Conservation (phyloP, 64 coral and sea anemone genomes). For the Pachyseris speciosa region DNA sequence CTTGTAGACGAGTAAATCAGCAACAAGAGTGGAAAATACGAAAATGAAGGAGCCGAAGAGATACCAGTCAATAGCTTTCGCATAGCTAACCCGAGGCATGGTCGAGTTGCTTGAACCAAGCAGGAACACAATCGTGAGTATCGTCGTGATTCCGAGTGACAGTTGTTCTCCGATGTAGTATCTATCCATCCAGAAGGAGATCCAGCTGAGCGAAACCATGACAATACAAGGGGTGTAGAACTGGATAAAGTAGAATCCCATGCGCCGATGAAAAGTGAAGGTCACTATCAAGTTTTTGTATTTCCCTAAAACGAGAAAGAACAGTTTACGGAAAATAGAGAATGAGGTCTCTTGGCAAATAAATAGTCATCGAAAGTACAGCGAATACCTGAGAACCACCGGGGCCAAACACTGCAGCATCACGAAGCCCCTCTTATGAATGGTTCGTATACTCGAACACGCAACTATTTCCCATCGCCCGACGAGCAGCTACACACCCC, state of each 20-base stretch:
- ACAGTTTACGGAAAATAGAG: too few species aligned
- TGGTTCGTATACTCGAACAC: too few species aligned
- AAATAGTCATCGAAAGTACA: too few species aligned
- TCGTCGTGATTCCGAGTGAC: constrained; percentile 89
- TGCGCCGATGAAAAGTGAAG: constrained; percentile 87
- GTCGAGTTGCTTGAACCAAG: constrained; percentile 95
- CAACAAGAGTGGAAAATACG: constrained; percentile 90
- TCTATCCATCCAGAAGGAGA: constrained; percentile 96
- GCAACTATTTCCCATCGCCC: too few species aligned
- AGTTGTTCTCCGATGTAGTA: constrained; percentile 90
- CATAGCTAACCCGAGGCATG: constrained; percentile 94
- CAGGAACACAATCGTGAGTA: constrained; percentile 90
- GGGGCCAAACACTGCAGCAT: too few species aligned
- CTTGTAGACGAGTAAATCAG: constrained; percentile 84
- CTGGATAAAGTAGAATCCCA: constrained; percentile 92
- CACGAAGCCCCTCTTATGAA: too few species aligned
- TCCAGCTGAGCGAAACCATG: constrained; percentile 91
- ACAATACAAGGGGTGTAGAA: constrained; percentile 93
- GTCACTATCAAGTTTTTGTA: constrained; percentile 85
- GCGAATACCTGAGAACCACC: too few species aligned
- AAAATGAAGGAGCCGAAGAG: constrained; percentile 89
- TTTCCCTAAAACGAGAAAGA: constrained; percentile 34
- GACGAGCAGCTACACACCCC: too few species aligned
- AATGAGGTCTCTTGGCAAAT: too few species aligned
- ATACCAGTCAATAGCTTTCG: constrained; percentile 96